phyloP scores from a whole-genome alignment of 2,113 vertebrate species.

The Pongo abelii region DNA sequence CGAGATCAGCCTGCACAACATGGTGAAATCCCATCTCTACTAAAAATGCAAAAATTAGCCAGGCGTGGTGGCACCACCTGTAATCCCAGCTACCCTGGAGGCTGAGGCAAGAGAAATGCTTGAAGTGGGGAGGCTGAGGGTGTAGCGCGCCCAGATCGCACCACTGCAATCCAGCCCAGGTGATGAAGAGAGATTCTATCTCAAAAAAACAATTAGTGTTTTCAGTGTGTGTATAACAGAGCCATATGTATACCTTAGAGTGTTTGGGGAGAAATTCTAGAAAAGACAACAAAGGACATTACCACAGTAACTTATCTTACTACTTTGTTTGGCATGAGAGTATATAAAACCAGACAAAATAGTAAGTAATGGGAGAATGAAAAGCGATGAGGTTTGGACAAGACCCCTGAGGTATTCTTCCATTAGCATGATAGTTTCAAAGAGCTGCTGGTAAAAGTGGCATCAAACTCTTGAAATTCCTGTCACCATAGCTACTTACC shows the following conservation, averaged over 20 bases:
- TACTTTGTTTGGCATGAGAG: neutral
- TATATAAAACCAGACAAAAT: conserved; percentile 58
- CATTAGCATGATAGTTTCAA: neutral
- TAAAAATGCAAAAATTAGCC: too few species aligned
- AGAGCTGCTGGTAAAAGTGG: conserved; percentile 21
- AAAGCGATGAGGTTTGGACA: conserved; percentile 53
- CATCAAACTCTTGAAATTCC: conserved; percentile 41
- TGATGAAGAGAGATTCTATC: too few species aligned
- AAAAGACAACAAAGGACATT: conserved; percentile 33
- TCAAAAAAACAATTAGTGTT: neutral
- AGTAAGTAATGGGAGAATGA: conserved; percentile 47
- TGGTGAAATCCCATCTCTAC: too few species aligned
- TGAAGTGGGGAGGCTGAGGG: too few species aligned
- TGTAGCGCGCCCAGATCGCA: too few species aligned
- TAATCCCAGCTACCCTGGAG: too few species aligned
- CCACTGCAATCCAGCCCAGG: too few species aligned
- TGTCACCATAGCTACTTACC: neutral
- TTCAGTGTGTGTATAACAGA: neutral
- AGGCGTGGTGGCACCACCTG: too few species aligned
- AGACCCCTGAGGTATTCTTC: conserved; percentile 35
- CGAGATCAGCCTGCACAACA: too few species aligned
- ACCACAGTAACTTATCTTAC: conserved; percentile 10
- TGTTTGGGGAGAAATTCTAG: neutral
- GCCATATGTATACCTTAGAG: neutral
- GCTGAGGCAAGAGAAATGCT: too few species aligned